Evolutionary conservation across 2,888 invertebrate genomes (phyloP), one percentile per base, ranked within the genome.

Genomic region (Steinernema carpocapsae): DNA sequence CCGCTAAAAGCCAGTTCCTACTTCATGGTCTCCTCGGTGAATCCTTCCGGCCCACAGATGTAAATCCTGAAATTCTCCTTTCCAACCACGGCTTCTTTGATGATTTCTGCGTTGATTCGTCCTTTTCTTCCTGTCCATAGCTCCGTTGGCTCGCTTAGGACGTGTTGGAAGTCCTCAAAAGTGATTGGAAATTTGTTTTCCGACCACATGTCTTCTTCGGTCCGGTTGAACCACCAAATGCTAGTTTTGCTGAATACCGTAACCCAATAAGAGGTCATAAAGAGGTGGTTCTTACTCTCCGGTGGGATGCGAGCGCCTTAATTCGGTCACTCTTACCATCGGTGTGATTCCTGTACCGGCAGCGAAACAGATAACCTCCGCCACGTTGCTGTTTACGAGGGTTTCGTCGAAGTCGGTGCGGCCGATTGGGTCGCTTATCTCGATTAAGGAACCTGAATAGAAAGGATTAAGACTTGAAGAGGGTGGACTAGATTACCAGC

Each of bases 271-370:
- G 10, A n/a, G 48, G 22, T 19, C 12, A 6, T 10, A 12, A 70
- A n/a, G n/a, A n/a, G n/a, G n/a, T n/a, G 37, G 32, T 73, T 22
- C 73, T 74, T 19, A 14, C 0, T 19, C 56, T 24, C 7, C 4
- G 2, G 24, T 26, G 26, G 26, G 14, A 43, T 43, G 43, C 43
- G 2, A 14, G 22, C 19, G 19, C 29, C 76, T 48, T 45, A 52
- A 64, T 73, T 45, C 56, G 42, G 77, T 46, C n/a, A 84, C 73
- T 51, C 80, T 80, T 43, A 84, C 59, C 84, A 84, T 84, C 51
- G 84, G 84, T 7, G 84, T 84, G 24, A 83, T 70, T 6, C 84
- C 84, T 29, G 80, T 83, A 19, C 84, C 84, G 12, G 83, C 84
- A 0, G 83, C 82, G 42, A 84, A 59, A 7, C 82, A 32, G 0